Conservation (phyloP, 2,797 vertebrate genomes). For the Sparus aurata region DNA sequence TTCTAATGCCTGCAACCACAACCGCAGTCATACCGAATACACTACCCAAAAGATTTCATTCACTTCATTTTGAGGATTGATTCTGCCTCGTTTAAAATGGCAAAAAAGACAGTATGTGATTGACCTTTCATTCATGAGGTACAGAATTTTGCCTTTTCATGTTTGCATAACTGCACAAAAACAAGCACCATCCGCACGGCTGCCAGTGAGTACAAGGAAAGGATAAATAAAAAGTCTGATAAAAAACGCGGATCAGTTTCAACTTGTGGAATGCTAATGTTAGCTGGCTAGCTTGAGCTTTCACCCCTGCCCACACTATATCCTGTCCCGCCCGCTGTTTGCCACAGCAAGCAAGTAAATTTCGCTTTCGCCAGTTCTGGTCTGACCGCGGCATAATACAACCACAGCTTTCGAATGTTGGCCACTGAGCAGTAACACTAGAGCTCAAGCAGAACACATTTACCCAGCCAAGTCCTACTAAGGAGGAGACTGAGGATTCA, state of each 20-base stretch:
- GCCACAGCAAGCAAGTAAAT: slow-evolving; percentile 52
- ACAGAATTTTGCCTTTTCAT: slow-evolving; percentile 29
- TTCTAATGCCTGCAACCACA: slow-evolving; percentile 13
- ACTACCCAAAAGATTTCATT: slow-evolving; percentile 10
- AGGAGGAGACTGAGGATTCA: slow-evolving; percentile 20
- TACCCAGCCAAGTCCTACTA: slow-evolving; percentile 31
- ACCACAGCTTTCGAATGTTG: slow-evolving; percentile 48
- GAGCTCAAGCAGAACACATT: slow-evolving; percentile 42
- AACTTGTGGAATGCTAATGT: slow-evolving; percentile 46
- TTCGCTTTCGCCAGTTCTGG: slow-evolving; percentile 37
- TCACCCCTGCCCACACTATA: slow-evolving; percentile 36
- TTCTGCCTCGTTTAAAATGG: not conserved
- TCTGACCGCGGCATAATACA: slow-evolving; percentile 47
- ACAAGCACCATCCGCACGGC: slow-evolving; percentile 23
- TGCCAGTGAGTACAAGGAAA: slow-evolving; percentile 18
- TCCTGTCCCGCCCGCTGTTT: slow-evolving; percentile 58
- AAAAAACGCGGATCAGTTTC: slow-evolving; percentile 36
- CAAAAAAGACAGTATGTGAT: not conserved
- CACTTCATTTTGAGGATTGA: slow-evolving; percentile 4
- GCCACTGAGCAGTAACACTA: slow-evolving; percentile 51
- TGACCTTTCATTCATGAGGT: slow-evolving; percentile 12
- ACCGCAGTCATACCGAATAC: slow-evolving; percentile 7
- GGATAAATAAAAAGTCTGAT: slow-evolving; percentile 45
- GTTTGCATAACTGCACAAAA: slow-evolving; percentile 31
- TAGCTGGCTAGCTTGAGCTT: slow-evolving; percentile 42